Conservation (phyloP, 2,797 vertebrate species). For the Smutsia gigantea region DNA sequence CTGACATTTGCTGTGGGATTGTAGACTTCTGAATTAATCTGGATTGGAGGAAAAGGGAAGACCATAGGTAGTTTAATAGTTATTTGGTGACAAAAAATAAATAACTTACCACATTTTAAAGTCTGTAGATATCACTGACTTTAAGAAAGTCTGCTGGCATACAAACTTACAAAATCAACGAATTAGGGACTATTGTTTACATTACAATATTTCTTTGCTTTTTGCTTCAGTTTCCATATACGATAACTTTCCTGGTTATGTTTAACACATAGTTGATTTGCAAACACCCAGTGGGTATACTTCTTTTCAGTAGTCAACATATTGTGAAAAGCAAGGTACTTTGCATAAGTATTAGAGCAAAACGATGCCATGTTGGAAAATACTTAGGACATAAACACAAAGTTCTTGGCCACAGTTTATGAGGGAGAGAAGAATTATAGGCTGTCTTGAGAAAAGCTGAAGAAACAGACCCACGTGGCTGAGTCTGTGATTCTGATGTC, state of each 20-base stretch:
- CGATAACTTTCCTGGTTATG: background rate
- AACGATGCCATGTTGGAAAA: conserved; percentile 30
- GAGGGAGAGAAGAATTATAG: background rate
- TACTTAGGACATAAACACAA: background rate
- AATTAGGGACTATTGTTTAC: background rate
- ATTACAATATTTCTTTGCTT: background rate
- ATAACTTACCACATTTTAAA: conserved; percentile 1
- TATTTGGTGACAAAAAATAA: conserved; percentile 17
- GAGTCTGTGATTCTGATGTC: background rate
- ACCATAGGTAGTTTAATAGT: background rate
- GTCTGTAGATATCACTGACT: background rate
- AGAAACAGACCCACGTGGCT: background rate
- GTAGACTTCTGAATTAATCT: conserved; percentile 1
- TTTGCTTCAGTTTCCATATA: background rate
- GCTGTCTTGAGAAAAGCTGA: background rate
- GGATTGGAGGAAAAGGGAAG: background rate
- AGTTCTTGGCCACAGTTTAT: background rate
- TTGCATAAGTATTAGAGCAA: background rate
- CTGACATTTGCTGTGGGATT: conserved; percentile 46
- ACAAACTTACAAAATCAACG: background rate
- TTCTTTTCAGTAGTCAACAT: background rate
- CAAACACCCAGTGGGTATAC: background rate
- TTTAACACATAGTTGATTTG: conserved; percentile 33
- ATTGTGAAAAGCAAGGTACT: conserved; percentile 19
- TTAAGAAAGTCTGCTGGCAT: conserved; percentile 19